Evolutionary conservation across 2,888 invertebrate genomes (phyloP).

Genomic region (Drosophila kanekoi): DNA sequence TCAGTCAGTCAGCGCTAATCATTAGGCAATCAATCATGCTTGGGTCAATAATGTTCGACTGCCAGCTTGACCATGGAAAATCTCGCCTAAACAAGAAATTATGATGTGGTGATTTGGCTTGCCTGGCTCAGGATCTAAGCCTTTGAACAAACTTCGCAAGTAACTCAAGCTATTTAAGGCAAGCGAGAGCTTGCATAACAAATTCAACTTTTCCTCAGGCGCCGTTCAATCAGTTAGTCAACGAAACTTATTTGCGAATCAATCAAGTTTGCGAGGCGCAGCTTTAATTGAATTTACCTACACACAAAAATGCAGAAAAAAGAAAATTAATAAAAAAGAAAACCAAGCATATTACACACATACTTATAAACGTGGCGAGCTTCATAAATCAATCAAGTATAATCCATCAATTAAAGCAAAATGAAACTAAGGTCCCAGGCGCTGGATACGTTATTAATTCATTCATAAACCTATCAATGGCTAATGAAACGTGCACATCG

Average conservation of each 20-base stretch:
- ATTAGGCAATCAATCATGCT: neutral
- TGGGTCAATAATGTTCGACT: neutral
- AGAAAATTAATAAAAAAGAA: neutral
- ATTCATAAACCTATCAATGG: slow-evolving; percentile 63
- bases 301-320: neutral
- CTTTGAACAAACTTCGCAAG: neutral
- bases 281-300: slow-evolving; percentile 43
- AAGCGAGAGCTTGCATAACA: neutral
- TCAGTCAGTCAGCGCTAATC: neutral
- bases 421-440: slow-evolving; percentile 10
- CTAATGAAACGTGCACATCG: slow-evolving; percentile 58
- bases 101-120: neutral
- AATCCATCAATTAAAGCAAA: slow-evolving; percentile 67
- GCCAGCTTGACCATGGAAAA: neutral
- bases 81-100: neutral
- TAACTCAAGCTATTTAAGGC: neutral
- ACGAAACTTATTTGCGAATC: slow-evolving; percentile 48
- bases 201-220: neutral
- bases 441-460: slow-evolving; percentile 49
- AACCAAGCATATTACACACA: neutral
- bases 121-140: neutral
- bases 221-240: slow-evolving; percentile 39
- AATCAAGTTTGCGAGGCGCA: slow-evolving; percentile 45
- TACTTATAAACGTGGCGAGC: slow-evolving; percentile 9
- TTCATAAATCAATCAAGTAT: slow-evolving; percentile 67